Base-by-base conservation (phyloP, 2,797 vertebrate species). In the Protonibea diacanthus region DNA sequence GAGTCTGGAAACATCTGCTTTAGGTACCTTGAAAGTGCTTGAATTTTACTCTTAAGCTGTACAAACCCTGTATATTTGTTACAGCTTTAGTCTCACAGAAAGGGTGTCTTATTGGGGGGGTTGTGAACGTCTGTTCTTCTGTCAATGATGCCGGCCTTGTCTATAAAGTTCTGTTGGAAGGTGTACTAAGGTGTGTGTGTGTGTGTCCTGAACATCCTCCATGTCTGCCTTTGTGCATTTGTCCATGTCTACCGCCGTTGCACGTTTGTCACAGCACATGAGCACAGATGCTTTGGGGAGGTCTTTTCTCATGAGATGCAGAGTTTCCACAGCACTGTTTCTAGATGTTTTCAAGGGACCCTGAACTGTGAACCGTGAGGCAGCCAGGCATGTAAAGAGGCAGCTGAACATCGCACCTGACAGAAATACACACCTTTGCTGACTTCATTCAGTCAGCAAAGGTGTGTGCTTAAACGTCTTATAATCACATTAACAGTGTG, bases 311-410 rank as follows among this genome's bases (percentile, higher is more conserved):
- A 5, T 38, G 76, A 76, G 64, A 60, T 14, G 42, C 15, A 18
- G 18, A 14, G 23, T 71, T 81, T 58, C 25, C 64, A 60, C 42
- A 48, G 23, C 67, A 18, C 12, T 6, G 10, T 65, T 66, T 63
- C 64, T 52, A 18, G 27, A 56, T 74, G 45, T 21, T 64, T 67
- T 61, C 44, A 33, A 29, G 40, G 51, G 62, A 57, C 18, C 57
- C 72, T 68, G 66, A 25, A 27, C 1, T 55, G 76, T 51, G 57
- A 62, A 33, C 33, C n/a, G 38, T 4, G 62, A 82, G 21, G 57
- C 44, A 67, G 23, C 12, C 64, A 40, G 53, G 71, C 44, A 0
- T 66, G 44, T 51, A 17, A n/a, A 71, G 44, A 72, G 44, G 18
- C 44, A 8, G 60, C 60, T 40, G 65, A 60, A 62, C 25, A 40